phyloP scores from a whole-genome alignment of 2,113 vertebrate genomes.

The Pteropus alecto region DNA sequence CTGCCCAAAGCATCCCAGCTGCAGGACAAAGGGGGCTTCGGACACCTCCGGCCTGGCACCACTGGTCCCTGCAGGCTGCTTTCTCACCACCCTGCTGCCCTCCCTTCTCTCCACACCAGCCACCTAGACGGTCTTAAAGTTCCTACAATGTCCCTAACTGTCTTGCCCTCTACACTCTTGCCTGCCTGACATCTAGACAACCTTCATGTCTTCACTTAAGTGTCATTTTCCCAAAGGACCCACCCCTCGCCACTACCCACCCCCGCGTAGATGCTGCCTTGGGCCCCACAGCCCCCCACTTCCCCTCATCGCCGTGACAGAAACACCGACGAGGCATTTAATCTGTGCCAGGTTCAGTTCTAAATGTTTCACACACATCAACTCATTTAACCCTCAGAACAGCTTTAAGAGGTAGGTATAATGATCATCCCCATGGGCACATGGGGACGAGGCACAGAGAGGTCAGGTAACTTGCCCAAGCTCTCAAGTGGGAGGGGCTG shows the following conservation, averaged over 20 bases:
- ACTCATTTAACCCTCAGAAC: neutral
- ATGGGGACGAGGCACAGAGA: neutral
- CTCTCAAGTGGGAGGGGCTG: neutral
- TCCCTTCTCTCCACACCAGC: neutral
- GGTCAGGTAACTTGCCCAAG: neutral
- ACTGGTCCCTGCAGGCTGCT: accelerated
- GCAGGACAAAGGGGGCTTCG: neutral
- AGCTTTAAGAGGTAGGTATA: neutral
- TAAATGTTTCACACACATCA: accelerated
- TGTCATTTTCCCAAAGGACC: neutral
- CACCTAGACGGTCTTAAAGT: too few relatives aligned
- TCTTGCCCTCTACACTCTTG: too few relatives aligned
- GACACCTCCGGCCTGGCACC: neutral
- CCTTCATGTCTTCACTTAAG: neutral
- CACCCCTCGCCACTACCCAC: neutral
- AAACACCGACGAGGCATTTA: accelerated
- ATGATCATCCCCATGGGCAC: neutral
- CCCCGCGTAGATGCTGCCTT: neutral
- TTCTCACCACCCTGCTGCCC: too few relatives aligned
- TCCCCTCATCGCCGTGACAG: neutral
- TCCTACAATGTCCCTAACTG: too few relatives aligned
- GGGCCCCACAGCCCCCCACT: neutral
- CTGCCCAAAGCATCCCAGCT: neutral
- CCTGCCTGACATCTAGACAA: neutral
- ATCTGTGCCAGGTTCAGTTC: neutral